phyloP scores from a whole-genome alignment of 2,888 invertebrate genomes.

The Tenthredo distinguenda region DNA sequence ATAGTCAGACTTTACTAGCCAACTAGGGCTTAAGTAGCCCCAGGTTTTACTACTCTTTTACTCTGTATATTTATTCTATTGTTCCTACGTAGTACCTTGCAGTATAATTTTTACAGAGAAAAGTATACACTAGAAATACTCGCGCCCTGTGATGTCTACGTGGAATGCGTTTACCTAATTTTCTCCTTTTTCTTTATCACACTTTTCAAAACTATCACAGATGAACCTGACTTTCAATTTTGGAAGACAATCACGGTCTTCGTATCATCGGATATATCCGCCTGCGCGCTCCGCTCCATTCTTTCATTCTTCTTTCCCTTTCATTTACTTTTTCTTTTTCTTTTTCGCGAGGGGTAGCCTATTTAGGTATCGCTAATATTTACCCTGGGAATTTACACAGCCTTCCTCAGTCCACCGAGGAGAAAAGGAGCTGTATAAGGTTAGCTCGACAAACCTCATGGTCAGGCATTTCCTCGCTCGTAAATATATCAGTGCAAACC shows the following conservation, averaged over 20 bases:
- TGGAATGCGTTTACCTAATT: background rate
- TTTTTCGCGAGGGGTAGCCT: conserved; percentile 3
- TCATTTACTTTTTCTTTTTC: background rate
- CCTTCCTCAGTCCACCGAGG: background rate
- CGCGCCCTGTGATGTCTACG: background rate
- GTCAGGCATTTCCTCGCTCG: conserved; percentile 16
- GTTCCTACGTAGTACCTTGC: background rate
- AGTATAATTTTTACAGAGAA: background rate
- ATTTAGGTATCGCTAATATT: conserved; percentile 34
- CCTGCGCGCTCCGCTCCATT: background rate
- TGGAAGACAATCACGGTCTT: background rate
- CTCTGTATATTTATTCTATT: conserved; percentile 2
- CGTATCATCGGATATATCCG: background rate
- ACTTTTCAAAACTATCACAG: background rate
- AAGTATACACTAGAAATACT: background rate
- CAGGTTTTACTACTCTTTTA: background rate
- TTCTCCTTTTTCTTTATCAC: background rate
- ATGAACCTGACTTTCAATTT: background rate
- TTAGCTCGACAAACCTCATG: conserved; percentile 27
- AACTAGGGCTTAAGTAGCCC: background rate
- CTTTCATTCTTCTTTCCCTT: background rate
- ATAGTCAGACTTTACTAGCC: background rate
- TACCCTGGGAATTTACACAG: conserved; percentile 37
- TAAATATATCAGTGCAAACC: conserved; percentile 17
- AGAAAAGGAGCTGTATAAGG: conserved; percentile 28